phyloP scores from a whole-genome alignment of 2,888 invertebrate species.

The Dicyrtoma fusca region DNA sequence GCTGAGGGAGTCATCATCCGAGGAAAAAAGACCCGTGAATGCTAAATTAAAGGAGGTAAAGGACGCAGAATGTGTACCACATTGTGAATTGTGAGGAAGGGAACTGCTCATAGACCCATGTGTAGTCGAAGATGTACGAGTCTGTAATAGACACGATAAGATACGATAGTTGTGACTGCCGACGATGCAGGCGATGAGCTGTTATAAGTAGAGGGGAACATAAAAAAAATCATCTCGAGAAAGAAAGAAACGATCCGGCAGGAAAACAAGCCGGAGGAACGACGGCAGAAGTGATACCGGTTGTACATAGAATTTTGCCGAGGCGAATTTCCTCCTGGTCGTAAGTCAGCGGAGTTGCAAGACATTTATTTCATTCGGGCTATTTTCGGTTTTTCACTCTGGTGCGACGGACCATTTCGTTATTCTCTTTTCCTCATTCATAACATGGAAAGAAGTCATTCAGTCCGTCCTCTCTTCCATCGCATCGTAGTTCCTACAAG shows the following conservation, averaged over 20 bases:
- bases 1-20: too few relatives aligned
- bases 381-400: constrained; percentile 42
- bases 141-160: constrained; percentile 32
- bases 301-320: constrained; percentile 33
- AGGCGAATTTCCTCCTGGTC: constrained; percentile 40
- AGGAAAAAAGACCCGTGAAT: constrained; percentile 16
- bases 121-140: constrained; percentile 23
- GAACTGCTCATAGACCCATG: constrained; percentile 1
- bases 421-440: constrained; percentile 35
- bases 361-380: constrained; percentile 44
- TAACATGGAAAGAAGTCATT: constrained; percentile 27
- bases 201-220: constrained; percentile 27
- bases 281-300: constrained; percentile 22
- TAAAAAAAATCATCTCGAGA: background rate
- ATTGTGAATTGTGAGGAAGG: constrained; percentile 26
- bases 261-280: constrained; percentile 24
- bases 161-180: constrained; percentile 27
- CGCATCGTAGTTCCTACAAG: background rate
- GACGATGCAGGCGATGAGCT: constrained; percentile 18
- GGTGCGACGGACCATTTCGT: constrained; percentile 37
- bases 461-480: background rate
- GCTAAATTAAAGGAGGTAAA: constrained; percentile 16
- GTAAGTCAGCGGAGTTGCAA: constrained; percentile 41
- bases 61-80: constrained; percentile 5
- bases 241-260: constrained; percentile 25